phyloP scores from a whole-genome alignment of 2,797 vertebrate species.

The Gambusia yucatana region DNA sequence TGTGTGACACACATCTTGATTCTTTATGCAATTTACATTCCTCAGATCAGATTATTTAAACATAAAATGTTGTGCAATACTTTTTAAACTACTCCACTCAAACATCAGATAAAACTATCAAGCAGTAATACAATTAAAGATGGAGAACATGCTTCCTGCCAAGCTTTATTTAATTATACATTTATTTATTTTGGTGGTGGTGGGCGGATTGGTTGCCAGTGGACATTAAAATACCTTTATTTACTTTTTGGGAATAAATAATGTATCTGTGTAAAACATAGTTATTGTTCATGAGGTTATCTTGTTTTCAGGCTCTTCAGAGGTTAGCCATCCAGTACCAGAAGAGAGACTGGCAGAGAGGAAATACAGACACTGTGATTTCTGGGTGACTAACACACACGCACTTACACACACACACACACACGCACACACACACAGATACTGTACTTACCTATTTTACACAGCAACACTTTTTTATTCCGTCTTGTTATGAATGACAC shows the following conservation, averaged over 20 bases:
- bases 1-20: neutral
- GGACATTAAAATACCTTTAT: neutral
- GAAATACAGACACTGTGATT: slow-evolving; percentile 69
- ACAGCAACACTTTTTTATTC: neutral
- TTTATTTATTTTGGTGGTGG: neutral
- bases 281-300: neutral
- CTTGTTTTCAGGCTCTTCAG: slow-evolving; percentile 83
- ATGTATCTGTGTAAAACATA: neutral
- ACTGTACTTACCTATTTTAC: neutral
- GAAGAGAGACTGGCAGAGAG: slow-evolving; percentile 88
- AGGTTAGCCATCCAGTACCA: slow-evolving; percentile 87
- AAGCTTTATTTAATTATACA: neutral
- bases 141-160: neutral
- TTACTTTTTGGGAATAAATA: neutral
- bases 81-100: neutral
- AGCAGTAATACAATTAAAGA: neutral
- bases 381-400: slow-evolving; percentile 56
- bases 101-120: neutral
- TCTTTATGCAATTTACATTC: neutral
- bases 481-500: neutral
- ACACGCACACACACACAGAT: neutral
- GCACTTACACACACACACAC: neutral
- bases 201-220: neutral
- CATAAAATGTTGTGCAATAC: neutral
- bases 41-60: neutral